A percentile compares a stretch with the other conserved stretches of the same genome.
Conservation (phyloP, 2,888 invertebrate species). For the Bedellia somnulentella region DNA sequence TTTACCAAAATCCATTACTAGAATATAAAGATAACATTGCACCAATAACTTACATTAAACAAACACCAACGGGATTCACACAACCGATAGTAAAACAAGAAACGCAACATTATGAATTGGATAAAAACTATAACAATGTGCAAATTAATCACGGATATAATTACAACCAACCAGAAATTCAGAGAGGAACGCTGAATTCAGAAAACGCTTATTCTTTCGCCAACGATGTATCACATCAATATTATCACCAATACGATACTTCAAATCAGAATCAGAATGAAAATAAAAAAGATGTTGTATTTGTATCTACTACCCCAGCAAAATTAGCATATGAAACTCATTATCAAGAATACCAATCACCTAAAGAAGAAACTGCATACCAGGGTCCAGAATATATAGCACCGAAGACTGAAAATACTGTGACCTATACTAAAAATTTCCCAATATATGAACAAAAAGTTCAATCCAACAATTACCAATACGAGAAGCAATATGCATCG, state of each 20-base stretch:
- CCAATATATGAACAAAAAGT: constrained; percentile 24
- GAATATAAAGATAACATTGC: constrained; percentile 32
- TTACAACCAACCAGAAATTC: constrained; percentile 43
- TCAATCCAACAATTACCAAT: constrained; percentile 16
- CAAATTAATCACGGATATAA: constrained; percentile 30
- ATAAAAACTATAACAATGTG: constrained; percentile 15
- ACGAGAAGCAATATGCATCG: constrained; percentile 18
- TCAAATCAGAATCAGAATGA: constrained; percentile 20
- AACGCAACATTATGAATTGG: constrained; percentile 12
- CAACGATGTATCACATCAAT: constrained; percentile 41
- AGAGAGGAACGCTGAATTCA: constrained; percentile 24
- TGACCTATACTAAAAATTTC: constrained; percentile 14
- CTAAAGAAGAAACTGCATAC: constrained; percentile 22
- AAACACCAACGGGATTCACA: constrained; percentile 28
- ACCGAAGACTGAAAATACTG: constrained; percentile 25
- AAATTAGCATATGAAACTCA: constrained; percentile 39
- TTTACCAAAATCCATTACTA: constrained; percentile 39
- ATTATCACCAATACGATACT: constrained; percentile 26
- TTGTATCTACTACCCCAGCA: constrained; percentile 37
- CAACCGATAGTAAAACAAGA: constrained; percentile 22
- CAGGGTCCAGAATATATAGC: constrained; percentile 21
- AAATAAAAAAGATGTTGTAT: constrained; percentile 21
- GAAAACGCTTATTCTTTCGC: constrained; percentile 36
- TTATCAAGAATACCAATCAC: constrained; percentile 29
- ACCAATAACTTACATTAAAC: constrained; percentile 27